Conservation (phyloP, 53 echinoderm and acorn worm genomes). For the Astropecten irregularis region DNA sequence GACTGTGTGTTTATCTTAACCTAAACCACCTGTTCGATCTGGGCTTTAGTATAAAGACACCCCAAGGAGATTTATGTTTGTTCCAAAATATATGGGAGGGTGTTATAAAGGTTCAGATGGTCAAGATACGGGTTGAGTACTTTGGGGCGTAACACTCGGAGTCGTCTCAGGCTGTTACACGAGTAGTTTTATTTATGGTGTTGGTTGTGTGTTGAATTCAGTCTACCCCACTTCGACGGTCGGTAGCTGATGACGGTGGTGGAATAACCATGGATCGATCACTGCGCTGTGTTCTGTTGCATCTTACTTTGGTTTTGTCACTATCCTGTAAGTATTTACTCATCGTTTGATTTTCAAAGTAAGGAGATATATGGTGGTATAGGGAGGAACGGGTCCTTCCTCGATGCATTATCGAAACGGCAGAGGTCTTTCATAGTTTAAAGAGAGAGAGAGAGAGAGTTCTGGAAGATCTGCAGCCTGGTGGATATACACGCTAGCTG, state of each 20-base stretch:
- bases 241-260: neutral
- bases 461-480: too few species aligned
- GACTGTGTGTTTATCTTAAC: neutral
- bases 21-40: too few species aligned
- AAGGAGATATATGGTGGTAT: too few species aligned
- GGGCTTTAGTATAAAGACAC: too few species aligned
- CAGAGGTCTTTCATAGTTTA: too few species aligned
- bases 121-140: neutral
- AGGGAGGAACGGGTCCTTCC: too few species aligned
- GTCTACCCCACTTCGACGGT: neutral
- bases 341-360: neutral
- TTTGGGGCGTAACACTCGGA: neutral
- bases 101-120: constrained; percentile 22
- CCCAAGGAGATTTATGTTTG: neutral
- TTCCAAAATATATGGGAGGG: neutral
- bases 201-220: neutral
- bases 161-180: neutral
- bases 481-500: too few species aligned
- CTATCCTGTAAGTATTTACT: neutral
- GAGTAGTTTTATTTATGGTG: too few species aligned
- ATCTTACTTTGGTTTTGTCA: neutral
- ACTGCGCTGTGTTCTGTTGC: neutral
- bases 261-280: constrained; percentile 9
- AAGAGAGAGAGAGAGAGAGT: too few species aligned
- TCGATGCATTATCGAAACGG: too few species aligned